Evolutionary conservation across 2,888 invertebrate species (phyloP).

Genomic region (Phlogophora meticulosa): DNA sequence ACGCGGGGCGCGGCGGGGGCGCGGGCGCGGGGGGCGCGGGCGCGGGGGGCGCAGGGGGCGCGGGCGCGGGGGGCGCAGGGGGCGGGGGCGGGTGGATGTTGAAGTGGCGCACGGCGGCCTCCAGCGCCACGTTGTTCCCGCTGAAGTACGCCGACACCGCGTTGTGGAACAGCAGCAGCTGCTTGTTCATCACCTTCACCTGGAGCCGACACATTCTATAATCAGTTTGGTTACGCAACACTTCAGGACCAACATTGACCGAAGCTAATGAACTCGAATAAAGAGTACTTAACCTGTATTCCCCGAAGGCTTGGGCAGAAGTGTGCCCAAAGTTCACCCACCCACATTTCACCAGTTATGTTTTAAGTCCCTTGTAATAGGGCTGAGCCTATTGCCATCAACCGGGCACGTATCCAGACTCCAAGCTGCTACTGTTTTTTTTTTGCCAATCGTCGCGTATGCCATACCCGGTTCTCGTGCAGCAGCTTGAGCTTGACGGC

Average conservation of each 20-base stretch:
- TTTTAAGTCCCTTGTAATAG: too few species aligned
- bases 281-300: too few species aligned
- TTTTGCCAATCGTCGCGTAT: too few species aligned
- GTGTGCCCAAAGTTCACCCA: too few species aligned
- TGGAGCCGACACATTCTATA: conserved; percentile 83
- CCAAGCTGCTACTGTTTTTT: too few species aligned
- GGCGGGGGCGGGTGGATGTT: conserved; percentile 92
- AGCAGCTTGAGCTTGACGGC: conserved; percentile 98
- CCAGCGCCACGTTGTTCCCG: conserved; percentile 98
- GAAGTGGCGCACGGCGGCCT: conserved; percentile 98
- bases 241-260: too few species aligned
- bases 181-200: conserved; percentile 99
- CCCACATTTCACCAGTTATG: too few species aligned
- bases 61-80: conserved; percentile 54
- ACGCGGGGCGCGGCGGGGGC: conserved; percentile 37
- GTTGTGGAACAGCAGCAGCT: conserved; percentile 98
- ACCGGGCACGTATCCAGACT: too few species aligned
- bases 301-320: too few species aligned
- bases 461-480: conserved; percentile 99
- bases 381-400: too few species aligned
- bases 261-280: too few species aligned
- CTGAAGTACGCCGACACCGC: conserved; percentile 99
- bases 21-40: conserved; percentile 12
- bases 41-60: conserved; percentile 37
- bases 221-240: too few species aligned